Evolutionary conservation across 2,113 vertebrate genomes (phyloP), one percentile per base, ranked within the genome.

Genomic region (Rhynchomys soricoides): DNA sequence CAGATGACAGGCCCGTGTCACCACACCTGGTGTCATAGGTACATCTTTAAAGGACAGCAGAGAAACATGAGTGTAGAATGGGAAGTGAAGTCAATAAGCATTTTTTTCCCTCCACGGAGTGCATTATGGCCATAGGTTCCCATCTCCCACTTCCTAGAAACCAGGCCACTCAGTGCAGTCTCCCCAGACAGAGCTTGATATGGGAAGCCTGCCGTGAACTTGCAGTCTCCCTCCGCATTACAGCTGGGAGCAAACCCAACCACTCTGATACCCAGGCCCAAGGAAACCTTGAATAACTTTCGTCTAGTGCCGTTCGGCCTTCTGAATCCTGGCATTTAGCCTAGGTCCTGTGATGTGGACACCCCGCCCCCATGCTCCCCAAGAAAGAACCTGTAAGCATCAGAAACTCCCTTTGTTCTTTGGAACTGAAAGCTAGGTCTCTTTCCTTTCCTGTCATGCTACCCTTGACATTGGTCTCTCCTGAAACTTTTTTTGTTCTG

Each of bases 301-400:
- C 81, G 43, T 64, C 57, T 31, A 19, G 24, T 85, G 52, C 19
- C 19, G 22, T 24, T 24, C 79, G 40, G 55, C 55, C 24, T 62
- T 83, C 24, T 62, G 59, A 48, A 66, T 34, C 29, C 40, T 45
- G n/a, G 13, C 24, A 40, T 26, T 82, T 59, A 83, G 7, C 24
- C 59, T 31, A 45, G 26, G 82, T 64, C 59, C 45, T 2, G 10
- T 21, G 40, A 64, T 85, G 26, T 64, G 82, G 26, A 64, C 0
- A 0, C 12, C 7, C 37, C 22, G 1, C 11, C 2, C 3, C 16
- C 12, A 37, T 68, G 66, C 6, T 55, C 2, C 10, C 13, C 19
- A 81, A 37, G 40, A 62, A 62, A 64, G 59, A 66, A 66, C 59
- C 4, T 86, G 29, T 34, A 21, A 48, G 29, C 16, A 17, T 66